Conservation (phyloP, 2,113 vertebrate genomes). For the Pituophis catenifer region DNA sequence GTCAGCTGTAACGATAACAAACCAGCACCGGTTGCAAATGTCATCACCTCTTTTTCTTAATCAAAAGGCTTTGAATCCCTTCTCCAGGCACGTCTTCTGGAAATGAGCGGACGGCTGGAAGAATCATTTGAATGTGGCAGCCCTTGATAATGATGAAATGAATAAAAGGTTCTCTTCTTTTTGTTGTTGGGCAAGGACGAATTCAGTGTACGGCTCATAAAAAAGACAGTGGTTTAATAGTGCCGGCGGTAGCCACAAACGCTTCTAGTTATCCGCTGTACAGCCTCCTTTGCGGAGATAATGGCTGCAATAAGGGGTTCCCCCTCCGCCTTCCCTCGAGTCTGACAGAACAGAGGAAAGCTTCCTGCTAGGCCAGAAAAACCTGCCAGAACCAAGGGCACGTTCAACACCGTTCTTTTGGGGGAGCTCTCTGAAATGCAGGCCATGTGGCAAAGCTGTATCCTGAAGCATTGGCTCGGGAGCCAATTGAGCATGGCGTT, state of each 20-base stretch:
- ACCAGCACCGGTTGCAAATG: slow-evolving; percentile 68
- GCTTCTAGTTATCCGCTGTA: slow-evolving; percentile 64
- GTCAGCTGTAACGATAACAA: slow-evolving; percentile 71
- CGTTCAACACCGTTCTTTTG: not conserved
- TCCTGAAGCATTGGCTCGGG: not conserved
- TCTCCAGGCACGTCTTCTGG: slow-evolving; percentile 64
- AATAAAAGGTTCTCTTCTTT: slow-evolving; percentile 60
- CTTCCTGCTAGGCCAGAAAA: not conserved
- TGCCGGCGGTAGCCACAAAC: slow-evolving; percentile 44
- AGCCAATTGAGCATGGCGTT: not conserved
- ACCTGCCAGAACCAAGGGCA: not conserved
- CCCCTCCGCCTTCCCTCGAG: slow-evolving; percentile 34
- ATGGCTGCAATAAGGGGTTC: slow-evolving; percentile 58
- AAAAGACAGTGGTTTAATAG: slow-evolving; percentile 67
- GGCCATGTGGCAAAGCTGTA: not conserved
- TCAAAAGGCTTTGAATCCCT: slow-evolving; percentile 73
- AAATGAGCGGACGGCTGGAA: slow-evolving; percentile 69
- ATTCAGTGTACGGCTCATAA: slow-evolving; percentile 68
- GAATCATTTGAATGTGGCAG: slow-evolving; percentile 72
- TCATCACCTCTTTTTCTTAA: slow-evolving; percentile 73
- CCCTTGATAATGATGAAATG: slow-evolving; percentile 74
- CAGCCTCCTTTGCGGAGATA: slow-evolving; percentile 45
- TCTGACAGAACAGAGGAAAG: not conserved
- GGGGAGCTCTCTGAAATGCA: not conserved
- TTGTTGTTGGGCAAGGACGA: slow-evolving; percentile 66